Conservation (phyloP, 2,888 invertebrate genomes). For the Perithous albicinctus region DNA sequence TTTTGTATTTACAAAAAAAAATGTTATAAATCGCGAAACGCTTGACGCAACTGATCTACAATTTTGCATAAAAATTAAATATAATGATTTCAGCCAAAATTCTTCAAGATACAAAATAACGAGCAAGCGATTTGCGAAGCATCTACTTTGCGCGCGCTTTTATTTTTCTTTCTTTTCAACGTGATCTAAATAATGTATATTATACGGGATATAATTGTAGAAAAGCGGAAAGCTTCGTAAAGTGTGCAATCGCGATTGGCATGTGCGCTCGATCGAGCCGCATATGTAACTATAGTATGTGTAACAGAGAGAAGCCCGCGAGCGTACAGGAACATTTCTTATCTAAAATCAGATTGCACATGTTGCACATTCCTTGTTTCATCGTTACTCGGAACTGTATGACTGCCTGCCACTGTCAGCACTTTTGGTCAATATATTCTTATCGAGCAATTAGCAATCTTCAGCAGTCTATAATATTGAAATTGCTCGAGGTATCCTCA, state of each 20-base stretch:
- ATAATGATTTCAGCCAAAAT: no score
- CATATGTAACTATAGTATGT: slow-evolving; percentile 13
- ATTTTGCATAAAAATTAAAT: no score
- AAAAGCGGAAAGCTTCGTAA: slow-evolving; percentile 39
- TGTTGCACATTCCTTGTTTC: slow-evolving; percentile 81
- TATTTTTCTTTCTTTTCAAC: no score
- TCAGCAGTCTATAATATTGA: slow-evolving; percentile 11
- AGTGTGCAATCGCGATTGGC: slow-evolving; percentile 48
- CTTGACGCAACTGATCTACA: no score
- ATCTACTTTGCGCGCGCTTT: no score
- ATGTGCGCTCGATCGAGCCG: slow-evolving; percentile 42
- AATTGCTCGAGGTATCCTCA: slow-evolving; percentile 15
- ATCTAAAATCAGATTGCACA: slow-evolving; percentile 81
- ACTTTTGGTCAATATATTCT: slow-evolving; percentile 72
- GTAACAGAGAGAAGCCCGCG: no score
- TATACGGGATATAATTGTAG: slow-evolving; percentile 67
- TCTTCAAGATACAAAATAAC: no score
- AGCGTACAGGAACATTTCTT: slow-evolving; percentile 67
- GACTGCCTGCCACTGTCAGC: slow-evolving; percentile 78
- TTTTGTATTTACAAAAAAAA: no score
- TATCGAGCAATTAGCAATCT: slow-evolving; percentile 51
- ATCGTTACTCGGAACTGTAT: slow-evolving; percentile 81
- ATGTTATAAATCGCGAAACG: no score
- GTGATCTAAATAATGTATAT: not conserved
- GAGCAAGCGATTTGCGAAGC: no score